A percentile compares a stretch with the other conserved stretches of the same genome.
Conservation (phyloP, 2,888 invertebrate species). For the Chrysodeixis includens region DNA sequence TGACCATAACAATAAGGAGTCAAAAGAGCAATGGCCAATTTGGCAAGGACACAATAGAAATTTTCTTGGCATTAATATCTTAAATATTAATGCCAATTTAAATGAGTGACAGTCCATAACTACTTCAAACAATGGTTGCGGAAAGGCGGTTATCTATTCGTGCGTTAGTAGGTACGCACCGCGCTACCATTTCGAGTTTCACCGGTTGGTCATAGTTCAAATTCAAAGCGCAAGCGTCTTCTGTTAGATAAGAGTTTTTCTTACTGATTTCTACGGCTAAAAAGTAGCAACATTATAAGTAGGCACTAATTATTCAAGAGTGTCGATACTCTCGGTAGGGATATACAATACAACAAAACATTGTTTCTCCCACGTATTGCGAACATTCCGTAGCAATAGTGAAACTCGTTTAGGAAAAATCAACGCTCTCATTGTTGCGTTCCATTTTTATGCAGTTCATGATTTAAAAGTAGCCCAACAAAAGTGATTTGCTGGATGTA, state of each 20-base stretch:
- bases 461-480: constrained; percentile 47
- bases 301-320: constrained; percentile 37
- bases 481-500: constrained; percentile 38
- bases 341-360: constrained; percentile 58
- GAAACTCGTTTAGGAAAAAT: constrained; percentile 71
- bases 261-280: constrained; percentile 47
- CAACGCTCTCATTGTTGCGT: constrained; percentile 63
- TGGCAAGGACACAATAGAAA: constrained; percentile 62
- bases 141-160: constrained; percentile 49
- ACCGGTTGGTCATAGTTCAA: constrained; percentile 45
- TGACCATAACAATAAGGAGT: constrained; percentile 65
- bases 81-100: no score
- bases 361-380: constrained; percentile 67
- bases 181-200: constrained; percentile 27
- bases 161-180: constrained; percentile 10
- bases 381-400: constrained; percentile 63
- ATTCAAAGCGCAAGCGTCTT: constrained; percentile 24
- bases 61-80: constrained; percentile 52
- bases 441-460: constrained; percentile 41
- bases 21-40: constrained; percentile 58
- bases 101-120: constrained; percentile 55
- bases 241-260: constrained; percentile 26
- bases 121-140: constrained; percentile 53
- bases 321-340: constrained; percentile 48
- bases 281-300: constrained; percentile 28